Evolutionary conservation across 2,113 vertebrate species (phyloP).

Genomic region (Typhlomys cinereus): DNA sequence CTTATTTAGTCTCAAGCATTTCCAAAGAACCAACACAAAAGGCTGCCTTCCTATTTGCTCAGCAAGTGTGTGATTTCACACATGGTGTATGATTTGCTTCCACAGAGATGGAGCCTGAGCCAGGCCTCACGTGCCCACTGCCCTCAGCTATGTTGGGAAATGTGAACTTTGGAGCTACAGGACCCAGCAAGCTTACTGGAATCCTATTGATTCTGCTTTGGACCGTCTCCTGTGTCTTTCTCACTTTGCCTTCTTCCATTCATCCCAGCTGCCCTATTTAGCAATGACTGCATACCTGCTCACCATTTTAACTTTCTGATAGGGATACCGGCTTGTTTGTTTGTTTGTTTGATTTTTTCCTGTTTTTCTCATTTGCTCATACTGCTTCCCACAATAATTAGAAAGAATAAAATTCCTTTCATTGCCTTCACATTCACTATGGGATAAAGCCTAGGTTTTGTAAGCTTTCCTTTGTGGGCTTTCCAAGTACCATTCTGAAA

Average conservation of each 20-base stretch:
- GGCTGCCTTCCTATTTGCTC: conserved; percentile 65
- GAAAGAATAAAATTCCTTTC: background rate
- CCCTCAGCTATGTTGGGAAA: conserved; percentile 52
- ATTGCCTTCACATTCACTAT: background rate
- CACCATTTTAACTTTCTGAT: background rate
- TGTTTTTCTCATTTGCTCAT: too few species aligned
- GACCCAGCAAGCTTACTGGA: background rate
- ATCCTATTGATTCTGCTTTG: background rate
- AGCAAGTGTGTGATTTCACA: conserved; percentile 72
- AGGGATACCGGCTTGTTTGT: background rate
- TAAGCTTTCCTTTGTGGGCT: background rate
- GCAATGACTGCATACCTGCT: background rate
- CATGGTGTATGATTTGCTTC: conserved; percentile 17
- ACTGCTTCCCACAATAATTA: background rate
- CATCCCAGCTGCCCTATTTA: background rate
- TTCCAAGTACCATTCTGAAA: background rate
- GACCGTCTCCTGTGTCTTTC: background rate
- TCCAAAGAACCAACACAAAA: conserved; percentile 69
- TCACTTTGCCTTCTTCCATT: background rate
- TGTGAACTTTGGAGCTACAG: conserved; percentile 31
- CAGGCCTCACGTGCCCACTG: conserved; percentile 38
- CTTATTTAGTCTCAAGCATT: conserved; percentile 76
- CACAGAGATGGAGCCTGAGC: conserved; percentile 1
- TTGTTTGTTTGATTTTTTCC: background rate
- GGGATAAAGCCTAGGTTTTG: background rate